Evolutionary conservation across 2,888 invertebrate species (phyloP), one percentile per base, ranked within the genome.

Genomic region (Tetropium fuscum): DNA sequence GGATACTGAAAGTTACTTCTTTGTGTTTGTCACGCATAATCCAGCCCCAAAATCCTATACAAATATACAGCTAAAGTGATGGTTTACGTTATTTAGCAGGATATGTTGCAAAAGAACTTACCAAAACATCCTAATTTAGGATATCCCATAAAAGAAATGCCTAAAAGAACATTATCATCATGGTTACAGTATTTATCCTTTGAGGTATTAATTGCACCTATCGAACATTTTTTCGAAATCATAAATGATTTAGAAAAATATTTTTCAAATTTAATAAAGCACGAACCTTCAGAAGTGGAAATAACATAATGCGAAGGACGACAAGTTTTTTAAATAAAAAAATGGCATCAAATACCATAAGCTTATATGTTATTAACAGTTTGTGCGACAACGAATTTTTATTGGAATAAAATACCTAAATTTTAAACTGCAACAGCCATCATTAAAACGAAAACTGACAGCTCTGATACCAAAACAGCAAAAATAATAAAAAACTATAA

Each of bases 111-210:
- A 32, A 32, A 32, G 10, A 32, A 32, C 32, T 32, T 32, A 32
- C 8, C 32, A 32, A 11, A 7, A n/a, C 32, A 32, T 32, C 32
- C 32, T 32, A 11, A 32, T 32, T 32, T 32, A 32, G 32, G 32
- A n/a, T n/a, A 32, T n/a, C 5, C n/a, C 10, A 32, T 11, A 32
- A 32, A 32, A n/a, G 32, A 7, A 32, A 32, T 32, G 10, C 32
- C 32, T 7, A 32, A 11, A 3, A 32, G 32, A n/a, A 11, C 32
- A n/a, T n/a, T 32, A 32, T 11, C 32, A 4, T 38, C 38, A 4
- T 38, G 38, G 38, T 38, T 38, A 15, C 38, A 38, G 15, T 38
- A 38, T 38, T 15, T 38, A 38, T 38, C 38, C 15, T 38, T 38
- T 38, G 38, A 15, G 8, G 38, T 11, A 15, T 38, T 38, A 38